Percentiles rank a stretch among this genome's conserved stretches.
Evolutionary conservation across 2,888 invertebrate species (phyloP).

Genomic region (Caprella mutica): DNA sequence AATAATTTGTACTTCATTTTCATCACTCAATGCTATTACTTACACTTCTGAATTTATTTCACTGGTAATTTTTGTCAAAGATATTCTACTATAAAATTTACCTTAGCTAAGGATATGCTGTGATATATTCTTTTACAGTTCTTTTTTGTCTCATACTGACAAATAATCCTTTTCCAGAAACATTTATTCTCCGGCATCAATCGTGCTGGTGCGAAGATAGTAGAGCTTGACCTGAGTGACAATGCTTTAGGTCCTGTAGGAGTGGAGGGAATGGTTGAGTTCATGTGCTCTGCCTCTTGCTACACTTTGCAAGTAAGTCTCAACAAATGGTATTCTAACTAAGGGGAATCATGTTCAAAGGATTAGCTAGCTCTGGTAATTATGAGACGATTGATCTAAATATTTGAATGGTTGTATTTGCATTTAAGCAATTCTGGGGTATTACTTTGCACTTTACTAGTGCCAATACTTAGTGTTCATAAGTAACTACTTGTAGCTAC

Average conservation of each 20-base stretch:
- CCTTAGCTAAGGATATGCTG: too few relatives aligned
- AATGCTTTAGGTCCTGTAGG: conserved; percentile 96
- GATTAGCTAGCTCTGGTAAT: background rate
- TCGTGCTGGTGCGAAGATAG: conserved; percentile 61
- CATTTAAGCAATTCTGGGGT: background rate
- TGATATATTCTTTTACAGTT: background rate
- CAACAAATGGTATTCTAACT: background rate
- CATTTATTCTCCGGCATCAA: conserved; percentile 53
- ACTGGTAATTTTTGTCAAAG: too few relatives aligned
- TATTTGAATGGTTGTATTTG: background rate
- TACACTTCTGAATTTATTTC: too few relatives aligned
- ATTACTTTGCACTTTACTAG: too few relatives aligned
- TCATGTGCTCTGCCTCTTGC: conserved; percentile 72
- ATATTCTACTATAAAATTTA: too few relatives aligned
- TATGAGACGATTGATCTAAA: background rate
- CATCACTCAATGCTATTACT: too few relatives aligned
- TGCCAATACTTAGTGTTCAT: too few relatives aligned
- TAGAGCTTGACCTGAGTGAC: conserved; percentile 84
- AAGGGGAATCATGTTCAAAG: background rate
- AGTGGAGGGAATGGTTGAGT: conserved; percentile 63
- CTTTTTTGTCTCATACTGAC: background rate
- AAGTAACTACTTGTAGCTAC: too few relatives aligned
- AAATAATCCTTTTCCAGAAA: conserved; percentile 14
- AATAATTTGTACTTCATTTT: too few relatives aligned
- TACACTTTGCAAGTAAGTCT: conserved; percentile 55